Percentiles rank a stretch among this genome's conserved stretches.
These are phyloP conservation scores for Neuroterus valhalla DNA, from an alignment of 1,140 invertebrate species.

Conservation along the genomic window DNA sequence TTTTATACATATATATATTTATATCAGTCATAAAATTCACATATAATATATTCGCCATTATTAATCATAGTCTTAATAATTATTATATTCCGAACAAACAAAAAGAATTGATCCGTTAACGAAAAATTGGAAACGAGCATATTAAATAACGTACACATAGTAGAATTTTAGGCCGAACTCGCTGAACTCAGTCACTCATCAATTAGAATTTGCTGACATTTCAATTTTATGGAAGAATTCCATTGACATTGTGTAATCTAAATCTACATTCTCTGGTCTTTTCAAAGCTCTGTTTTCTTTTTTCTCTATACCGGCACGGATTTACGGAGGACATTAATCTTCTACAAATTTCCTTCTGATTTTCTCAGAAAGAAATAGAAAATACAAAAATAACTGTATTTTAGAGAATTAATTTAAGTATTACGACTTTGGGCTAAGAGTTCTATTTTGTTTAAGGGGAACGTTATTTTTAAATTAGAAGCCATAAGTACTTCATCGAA, in stretches of 20 bases:
- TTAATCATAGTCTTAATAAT: conserved; percentile 39
- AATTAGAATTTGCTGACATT: conserved; percentile 35
- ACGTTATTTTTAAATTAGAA: not conserved
- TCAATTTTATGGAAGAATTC: conserved; percentile 19
- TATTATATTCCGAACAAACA: conserved; percentile 33
- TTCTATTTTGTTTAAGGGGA: not conserved
- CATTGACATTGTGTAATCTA: not conserved
- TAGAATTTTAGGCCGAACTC: conserved; percentile 45
- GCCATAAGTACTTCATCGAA: not conserved
- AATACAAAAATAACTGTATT: conserved; percentile 1
- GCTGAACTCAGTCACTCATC: conserved; percentile 50
- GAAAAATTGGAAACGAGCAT: conserved; percentile 39
- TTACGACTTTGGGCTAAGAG: not conserved
- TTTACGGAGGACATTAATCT: conserved; percentile 20
- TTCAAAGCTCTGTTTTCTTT: conserved; percentile 17
- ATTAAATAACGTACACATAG: conserved; percentile 39
- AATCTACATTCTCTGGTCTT: conserved; percentile 9
- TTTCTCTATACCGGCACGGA: conserved; percentile 34
- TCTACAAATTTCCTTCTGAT: conserved; percentile 34
- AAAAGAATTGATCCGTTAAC: conserved; percentile 37
- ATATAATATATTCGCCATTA: conserved; percentile 45
- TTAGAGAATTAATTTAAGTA: conserved; percentile 2
- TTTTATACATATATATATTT: conserved; percentile 44
- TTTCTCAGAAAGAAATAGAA: conserved; percentile 14
- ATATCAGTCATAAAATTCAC: conserved; percentile 55